Evolutionary conservation across 2,797 vertebrate species (phyloP).

Genomic region (Sciaenops ocellatus): DNA sequence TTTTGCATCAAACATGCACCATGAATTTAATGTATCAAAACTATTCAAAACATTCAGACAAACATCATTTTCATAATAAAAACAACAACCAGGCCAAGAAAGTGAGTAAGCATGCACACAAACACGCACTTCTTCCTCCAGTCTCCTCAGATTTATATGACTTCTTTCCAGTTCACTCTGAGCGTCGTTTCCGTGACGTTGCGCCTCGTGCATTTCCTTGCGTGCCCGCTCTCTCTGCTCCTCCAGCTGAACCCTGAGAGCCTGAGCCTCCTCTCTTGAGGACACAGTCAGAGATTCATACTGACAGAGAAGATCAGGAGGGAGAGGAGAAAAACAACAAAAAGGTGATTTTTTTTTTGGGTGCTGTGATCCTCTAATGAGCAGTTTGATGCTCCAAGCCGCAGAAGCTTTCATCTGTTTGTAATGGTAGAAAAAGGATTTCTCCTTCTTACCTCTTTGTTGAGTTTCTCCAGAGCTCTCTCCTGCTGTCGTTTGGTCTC

Average conservation of each 20-base stretch:
- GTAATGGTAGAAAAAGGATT: neutral
- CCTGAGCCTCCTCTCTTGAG: conserved; percentile 80
- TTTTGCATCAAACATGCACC: conserved; percentile 24
- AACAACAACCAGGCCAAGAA: conserved; percentile 11
- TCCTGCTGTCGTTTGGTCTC: conserved; percentile 89
- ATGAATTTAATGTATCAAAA: conserved; percentile 34
- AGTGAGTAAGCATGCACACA: neutral
- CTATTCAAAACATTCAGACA: conserved; percentile 23
- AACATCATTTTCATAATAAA: conserved; percentile 30
- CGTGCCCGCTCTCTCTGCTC: conserved; percentile 92
- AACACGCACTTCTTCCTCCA: conserved; percentile 92
- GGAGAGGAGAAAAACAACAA: conserved; percentile 12
- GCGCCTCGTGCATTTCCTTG: conserved; percentile 90
- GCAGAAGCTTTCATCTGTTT: conserved; percentile 6
- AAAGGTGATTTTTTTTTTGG: neutral
- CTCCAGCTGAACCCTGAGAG: conserved; percentile 89
- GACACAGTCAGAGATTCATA: conserved; percentile 62
- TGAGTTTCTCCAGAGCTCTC: conserved; percentile 88
- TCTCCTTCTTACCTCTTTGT: conserved; percentile 87
- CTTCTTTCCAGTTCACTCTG: conserved; percentile 88
- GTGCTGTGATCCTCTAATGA: conserved; percentile 18
- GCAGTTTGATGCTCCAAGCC: conserved; percentile 17
- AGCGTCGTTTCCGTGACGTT: conserved; percentile 90
- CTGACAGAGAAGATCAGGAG: conserved; percentile 44
- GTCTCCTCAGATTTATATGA: conserved; percentile 80